A percentile compares a stretch with the other conserved stretches of the same genome.
Evolutionary conservation across 2,888 invertebrate species (phyloP).

Genomic region (Crossocerus cetratus): DNA sequence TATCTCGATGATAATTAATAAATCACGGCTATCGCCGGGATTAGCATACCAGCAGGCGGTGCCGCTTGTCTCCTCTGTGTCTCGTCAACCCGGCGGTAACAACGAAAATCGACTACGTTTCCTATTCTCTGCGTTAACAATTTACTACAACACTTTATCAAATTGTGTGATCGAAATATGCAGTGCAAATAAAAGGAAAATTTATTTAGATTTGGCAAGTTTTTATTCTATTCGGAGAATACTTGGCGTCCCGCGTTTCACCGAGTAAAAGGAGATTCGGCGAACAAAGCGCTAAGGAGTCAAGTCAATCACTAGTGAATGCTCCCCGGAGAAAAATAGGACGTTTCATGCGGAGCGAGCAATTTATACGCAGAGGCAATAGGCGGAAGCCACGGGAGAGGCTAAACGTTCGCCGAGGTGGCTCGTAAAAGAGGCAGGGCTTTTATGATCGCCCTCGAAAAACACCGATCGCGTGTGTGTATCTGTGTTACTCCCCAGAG

Average conservation of each 20-base stretch:
- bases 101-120: background rate
- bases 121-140: background rate
- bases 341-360: too few species aligned
- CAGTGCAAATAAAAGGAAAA: too few species aligned
- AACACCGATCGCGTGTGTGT: background rate
- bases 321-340: too few species aligned
- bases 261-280: too few species aligned
- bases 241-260: too few species aligned
- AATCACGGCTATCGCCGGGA: constrained; percentile 33
- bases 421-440: background rate
- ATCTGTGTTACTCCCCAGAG: background rate
- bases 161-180: too few species aligned
- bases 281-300: too few species aligned
- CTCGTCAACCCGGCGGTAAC: background rate
- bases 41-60: background rate
- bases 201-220: too few species aligned
- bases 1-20: constrained; percentile 55
- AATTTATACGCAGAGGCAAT: background rate
- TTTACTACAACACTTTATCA: too few species aligned
- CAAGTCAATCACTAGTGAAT: too few species aligned
- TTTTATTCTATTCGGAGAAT: too few species aligned
- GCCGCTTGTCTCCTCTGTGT: too few species aligned
- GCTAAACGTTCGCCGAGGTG: background rate
- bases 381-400: background rate
- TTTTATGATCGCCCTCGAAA: constrained; percentile 3